Base-by-base conservation (phyloP, 2,113 vertebrate genomes). In the Nothocercus julius region DNA sequence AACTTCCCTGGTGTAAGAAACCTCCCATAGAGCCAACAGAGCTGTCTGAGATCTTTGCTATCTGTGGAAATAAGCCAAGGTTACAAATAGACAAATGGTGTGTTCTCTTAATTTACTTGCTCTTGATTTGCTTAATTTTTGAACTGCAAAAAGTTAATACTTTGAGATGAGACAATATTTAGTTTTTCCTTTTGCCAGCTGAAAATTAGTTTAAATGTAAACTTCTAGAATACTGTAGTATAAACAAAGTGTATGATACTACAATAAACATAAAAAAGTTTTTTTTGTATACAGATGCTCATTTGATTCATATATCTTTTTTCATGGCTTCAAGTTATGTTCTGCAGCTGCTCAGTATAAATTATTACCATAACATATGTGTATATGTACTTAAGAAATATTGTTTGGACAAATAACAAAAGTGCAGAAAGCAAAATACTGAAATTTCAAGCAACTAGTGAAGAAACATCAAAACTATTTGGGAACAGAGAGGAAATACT, bases 21-120 rank as follows among this genome's bases (percentile, higher is more conserved):
- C 42, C 42, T 44, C 42, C 42, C 12, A 44, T 44, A 44, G 42
- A 44, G 42, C 42, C 42, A 44, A 44, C 42, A 44, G 42, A 44
- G 42, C 42, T 44, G 42, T 83, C 7, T 0, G 1, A 8, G 51
- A 38, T 58, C 27, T 92, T 27, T 38, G 10, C 13, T 2, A 36
- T 74, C 66, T 27, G 19, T 25, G 45, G 47, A 64, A 90, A 25
- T 18, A 54, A 32, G 38, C 69, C 78, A 74, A 1, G 11, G 56
- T 84, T 62, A 9, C 90, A 68, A 36, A 53, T 11, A 40, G 70
- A 6, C 16, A 74, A 58, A 36, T 17, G 20, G 9, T 62, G 12
- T 36, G 6, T 38, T 6, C 32, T 72, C 24, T 78, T 49, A 49
- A 49, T 49, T 49, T 20, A 47, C 45, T 47, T 47, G 20, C 45